Percentiles rank a stretch among this genome's conserved stretches.
Conservation (phyloP, 2,113 vertebrate genomes). For the Sceloporus undulatus region DNA sequence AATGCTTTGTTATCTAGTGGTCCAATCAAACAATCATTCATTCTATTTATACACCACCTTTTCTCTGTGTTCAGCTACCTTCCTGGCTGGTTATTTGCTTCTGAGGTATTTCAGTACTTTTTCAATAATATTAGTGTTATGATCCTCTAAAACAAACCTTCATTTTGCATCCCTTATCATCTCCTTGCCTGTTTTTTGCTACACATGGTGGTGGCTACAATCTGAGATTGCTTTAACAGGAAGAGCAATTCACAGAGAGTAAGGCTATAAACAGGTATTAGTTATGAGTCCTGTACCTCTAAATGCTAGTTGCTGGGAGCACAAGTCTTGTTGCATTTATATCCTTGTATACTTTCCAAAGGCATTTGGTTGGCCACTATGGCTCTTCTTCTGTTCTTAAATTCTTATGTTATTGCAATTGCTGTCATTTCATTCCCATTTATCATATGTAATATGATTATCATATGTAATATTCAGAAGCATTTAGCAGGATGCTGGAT, state of each 20-base stretch:
- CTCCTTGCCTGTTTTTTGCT: too few relatives aligned
- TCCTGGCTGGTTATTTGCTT: not conserved
- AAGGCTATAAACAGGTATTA: not conserved
- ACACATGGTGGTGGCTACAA: too few relatives aligned
- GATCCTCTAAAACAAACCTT: not conserved
- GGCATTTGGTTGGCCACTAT: not conserved
- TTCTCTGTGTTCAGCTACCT: not conserved
- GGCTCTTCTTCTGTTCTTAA: not conserved
- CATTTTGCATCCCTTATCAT: not conserved
- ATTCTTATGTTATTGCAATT: conserved; percentile 47
- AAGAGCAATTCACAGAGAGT: too few relatives aligned
- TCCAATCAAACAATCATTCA: too few relatives aligned
- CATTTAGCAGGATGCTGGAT: conserved; percentile 19
- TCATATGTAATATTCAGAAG: conserved; percentile 55
- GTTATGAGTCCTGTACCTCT: not conserved
- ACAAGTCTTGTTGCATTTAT: not conserved
- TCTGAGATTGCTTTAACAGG: too few relatives aligned
- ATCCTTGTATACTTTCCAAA: not conserved
- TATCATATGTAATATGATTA: conserved; percentile 49
- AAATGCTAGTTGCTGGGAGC: not conserved
- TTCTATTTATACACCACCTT: too few relatives aligned
- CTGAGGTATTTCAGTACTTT: not conserved
- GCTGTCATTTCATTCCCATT: conserved; percentile 44
- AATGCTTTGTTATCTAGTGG: too few relatives aligned
- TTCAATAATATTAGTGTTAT: not conserved